A percentile compares a stretch with the other conserved stretches of the same genome.
phyloP scores from a whole-genome alignment of 2,888 invertebrate species.

The Athalia cordata region DNA sequence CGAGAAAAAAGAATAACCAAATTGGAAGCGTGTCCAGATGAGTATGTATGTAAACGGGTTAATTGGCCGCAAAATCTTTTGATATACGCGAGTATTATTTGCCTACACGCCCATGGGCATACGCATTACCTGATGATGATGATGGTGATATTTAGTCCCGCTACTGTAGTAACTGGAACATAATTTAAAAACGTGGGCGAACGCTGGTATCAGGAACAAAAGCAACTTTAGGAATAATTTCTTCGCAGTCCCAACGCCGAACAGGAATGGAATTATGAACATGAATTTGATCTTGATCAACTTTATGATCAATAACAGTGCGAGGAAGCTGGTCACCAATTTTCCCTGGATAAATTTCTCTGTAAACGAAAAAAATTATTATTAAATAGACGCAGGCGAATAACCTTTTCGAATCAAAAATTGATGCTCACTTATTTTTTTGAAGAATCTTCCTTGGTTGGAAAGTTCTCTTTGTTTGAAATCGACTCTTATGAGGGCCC shows the following conservation, averaged over 20 bases:
- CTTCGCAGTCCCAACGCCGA: constrained; percentile 89
- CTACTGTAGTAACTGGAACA: constrained; percentile 88
- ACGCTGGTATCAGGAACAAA: constrained; percentile 87
- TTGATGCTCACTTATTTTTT: constrained; percentile 80
- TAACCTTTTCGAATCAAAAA: background rate
- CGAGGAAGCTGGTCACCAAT: constrained; percentile 83
- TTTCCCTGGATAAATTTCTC: constrained; percentile 87
- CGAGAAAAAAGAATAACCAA: constrained; percentile 2
- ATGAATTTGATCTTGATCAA: constrained; percentile 87
- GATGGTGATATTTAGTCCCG: constrained; percentile 85
- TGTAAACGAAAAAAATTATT: constrained; percentile 73
- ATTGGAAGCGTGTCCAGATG: too few species aligned
- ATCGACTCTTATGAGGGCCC: constrained; percentile 85
- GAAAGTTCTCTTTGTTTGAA: constrained; percentile 75
- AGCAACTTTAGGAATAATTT: constrained; percentile 87
- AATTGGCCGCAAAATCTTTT: background rate
- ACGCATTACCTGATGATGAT: constrained; percentile 79
- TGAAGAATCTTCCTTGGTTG: constrained; percentile 79
- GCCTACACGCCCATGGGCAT: background rate
- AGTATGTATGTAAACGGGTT: background rate
- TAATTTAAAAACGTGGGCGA: constrained; percentile 88
- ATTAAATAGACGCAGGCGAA: background rate
- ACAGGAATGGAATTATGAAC: constrained; percentile 85
- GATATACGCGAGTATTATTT: constrained; percentile 11
- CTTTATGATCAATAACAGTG: constrained; percentile 85